These are phyloP conservation scores for Petroica traversi DNA, from an alignment of 2,113 vertebrate genomes.

Conservation along the genomic window DNA sequence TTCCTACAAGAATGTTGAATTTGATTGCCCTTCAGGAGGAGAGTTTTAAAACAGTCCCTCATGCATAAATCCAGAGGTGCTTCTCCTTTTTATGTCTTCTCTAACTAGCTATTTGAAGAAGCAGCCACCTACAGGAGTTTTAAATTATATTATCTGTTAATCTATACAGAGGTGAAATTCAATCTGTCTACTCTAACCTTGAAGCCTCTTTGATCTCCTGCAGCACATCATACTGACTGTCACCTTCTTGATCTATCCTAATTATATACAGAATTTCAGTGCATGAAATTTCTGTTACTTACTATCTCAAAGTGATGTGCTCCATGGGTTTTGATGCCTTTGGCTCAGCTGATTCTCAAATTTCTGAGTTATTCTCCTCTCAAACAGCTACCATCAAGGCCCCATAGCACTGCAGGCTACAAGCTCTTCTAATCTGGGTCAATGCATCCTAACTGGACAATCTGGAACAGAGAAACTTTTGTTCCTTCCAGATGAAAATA, in stretches of 20 bases:
- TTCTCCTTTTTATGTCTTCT: background rate
- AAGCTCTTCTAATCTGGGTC: background rate
- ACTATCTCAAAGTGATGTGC: background rate
- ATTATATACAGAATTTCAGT: background rate
- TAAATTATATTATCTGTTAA: slow-evolving; percentile 15
- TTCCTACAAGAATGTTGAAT: background rate
- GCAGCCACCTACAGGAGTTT: background rate
- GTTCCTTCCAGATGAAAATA: background rate
- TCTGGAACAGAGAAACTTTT: background rate
- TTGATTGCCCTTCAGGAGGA: background rate
- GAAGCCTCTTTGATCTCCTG: slow-evolving; percentile 14
- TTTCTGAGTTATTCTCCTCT: background rate
- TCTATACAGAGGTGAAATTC: background rate
- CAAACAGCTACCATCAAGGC: background rate
- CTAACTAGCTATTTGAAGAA: slow-evolving; percentile 9
- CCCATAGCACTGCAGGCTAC: background rate
- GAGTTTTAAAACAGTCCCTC: background rate
- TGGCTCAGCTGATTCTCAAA: background rate
- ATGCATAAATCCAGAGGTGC: background rate
- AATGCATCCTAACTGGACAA: background rate
- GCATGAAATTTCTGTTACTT: background rate
- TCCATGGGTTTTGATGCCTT: background rate
- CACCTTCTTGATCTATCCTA: slow-evolving; percentile 14
- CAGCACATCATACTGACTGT: background rate
- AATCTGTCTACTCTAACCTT: background rate